Conservation (phyloP, 2,113 vertebrate species). For the Corythoichthys intestinalis region DNA sequence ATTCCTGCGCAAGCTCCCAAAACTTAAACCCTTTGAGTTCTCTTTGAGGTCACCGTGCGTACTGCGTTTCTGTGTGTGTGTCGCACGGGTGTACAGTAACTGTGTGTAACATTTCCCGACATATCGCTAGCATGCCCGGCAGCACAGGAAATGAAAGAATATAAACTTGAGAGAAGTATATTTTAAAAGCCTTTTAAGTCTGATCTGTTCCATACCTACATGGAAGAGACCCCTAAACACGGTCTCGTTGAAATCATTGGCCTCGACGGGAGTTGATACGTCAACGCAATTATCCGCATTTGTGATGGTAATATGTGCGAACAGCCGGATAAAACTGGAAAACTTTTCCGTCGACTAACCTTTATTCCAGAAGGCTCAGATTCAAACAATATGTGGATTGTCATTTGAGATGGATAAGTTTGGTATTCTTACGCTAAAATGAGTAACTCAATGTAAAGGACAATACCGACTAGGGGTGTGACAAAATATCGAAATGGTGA, state of each 20-base stretch:
- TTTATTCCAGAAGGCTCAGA: no score
- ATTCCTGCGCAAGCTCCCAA: constrained; percentile 15
- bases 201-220: constrained; percentile 49
- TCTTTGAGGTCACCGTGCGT: constrained; percentile 13
- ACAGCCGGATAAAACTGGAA: neutral
- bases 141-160: constrained; percentile 4
- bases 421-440: no score
- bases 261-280: neutral
- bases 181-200: constrained; percentile 40
- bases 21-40: constrained; percentile 2
- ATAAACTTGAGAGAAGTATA: constrained; percentile 23
- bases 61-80: neutral
- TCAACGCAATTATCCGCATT: neutral
- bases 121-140: constrained; percentile 5
- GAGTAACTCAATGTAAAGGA: no score
- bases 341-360: neutral
- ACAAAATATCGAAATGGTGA: no score
- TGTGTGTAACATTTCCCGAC: constrained; percentile 5
- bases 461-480: no score
- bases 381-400: no score
- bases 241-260: constrained; percentile 18
- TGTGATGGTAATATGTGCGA: neutral
- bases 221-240: constrained; percentile 44
- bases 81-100: neutral
- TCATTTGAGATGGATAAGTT: no score